Percentiles rank a stretch among this genome's conserved stretches.
Evolutionary conservation across 1,140 invertebrate genomes (phyloP).

Genomic region (Steinernema feltiae): DNA sequence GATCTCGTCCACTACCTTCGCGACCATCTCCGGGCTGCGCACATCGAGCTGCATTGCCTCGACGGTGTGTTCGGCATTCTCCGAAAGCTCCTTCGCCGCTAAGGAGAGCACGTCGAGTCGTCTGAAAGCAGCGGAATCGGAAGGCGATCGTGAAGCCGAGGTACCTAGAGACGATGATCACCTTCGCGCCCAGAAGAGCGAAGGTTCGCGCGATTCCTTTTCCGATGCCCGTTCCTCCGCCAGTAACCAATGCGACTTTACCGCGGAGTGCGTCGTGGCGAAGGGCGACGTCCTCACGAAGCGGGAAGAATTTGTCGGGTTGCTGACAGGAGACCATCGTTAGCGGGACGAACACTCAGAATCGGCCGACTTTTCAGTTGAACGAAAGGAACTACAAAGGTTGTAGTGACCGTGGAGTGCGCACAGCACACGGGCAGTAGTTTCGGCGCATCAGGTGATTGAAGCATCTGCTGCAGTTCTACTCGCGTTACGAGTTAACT

Average conservation of each 20-base stretch:
- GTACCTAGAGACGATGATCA: slow-evolving; percentile 62
- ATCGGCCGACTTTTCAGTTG: too few species aligned
- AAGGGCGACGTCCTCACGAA: slow-evolving; percentile 12
- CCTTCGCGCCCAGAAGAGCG: slow-evolving; percentile 62
- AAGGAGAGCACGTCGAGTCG: slow-evolving; percentile 59
- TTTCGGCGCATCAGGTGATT: too few species aligned
- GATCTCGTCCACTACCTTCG: slow-evolving; percentile 61
- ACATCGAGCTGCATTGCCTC: slow-evolving; percentile 60
- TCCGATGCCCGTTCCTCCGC: slow-evolving; percentile 64
- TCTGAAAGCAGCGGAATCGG: slow-evolving; percentile 17
- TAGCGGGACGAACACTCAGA: neutral
- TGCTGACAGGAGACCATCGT: neutral
- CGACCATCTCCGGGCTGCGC: slow-evolving; percentile 59
- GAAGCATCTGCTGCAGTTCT: too few species aligned
- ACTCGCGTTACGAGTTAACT: too few species aligned
- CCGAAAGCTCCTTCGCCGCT: slow-evolving; percentile 57
- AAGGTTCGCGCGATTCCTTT: slow-evolving; percentile 62
- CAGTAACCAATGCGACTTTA: slow-evolving; percentile 64
- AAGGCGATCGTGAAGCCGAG: neutral
- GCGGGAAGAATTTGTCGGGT: neutral
- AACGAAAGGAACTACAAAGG: neutral
- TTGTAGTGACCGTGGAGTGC: neutral
- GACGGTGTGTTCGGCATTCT: slow-evolving; percentile 48
- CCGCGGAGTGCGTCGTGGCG: slow-evolving; percentile 50
- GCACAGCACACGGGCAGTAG: too few species aligned